Percentiles rank a stretch among this genome's conserved stretches.
Conservation (phyloP, 2,797 vertebrate species). For the Platalea minor region DNA sequence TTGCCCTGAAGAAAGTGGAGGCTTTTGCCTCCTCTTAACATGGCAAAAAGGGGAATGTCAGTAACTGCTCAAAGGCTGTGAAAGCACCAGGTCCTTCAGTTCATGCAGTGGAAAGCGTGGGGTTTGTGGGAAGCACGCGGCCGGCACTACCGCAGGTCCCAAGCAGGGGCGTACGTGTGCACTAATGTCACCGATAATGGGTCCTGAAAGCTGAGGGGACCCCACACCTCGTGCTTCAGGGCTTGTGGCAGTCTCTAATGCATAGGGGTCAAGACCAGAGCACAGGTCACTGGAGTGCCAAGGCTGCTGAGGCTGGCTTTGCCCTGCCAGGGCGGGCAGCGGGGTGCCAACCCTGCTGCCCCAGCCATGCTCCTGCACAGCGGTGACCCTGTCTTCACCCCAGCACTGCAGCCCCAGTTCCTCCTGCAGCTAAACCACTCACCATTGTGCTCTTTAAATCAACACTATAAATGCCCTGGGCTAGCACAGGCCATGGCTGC, state of each 20-base stretch:
- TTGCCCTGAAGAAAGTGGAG: neutral
- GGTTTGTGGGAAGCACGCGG: accelerated
- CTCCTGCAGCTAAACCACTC: neutral
- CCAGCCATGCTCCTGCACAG: neutral
- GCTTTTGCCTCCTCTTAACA: neutral
- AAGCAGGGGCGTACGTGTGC: neutral
- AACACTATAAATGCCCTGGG: neutral
- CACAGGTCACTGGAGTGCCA: accelerated
- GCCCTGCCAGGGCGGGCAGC: neutral
- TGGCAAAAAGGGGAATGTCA: accelerated
- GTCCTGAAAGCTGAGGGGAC: neutral
- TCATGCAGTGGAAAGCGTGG: neutral
- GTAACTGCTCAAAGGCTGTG: neutral
- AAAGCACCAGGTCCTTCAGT: neutral
- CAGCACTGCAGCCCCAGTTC: neutral
- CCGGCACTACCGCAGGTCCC: neutral
- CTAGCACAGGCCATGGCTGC: neutral
- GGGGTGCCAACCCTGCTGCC: neutral
- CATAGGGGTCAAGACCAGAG: neutral
- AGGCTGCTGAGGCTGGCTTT: neutral
- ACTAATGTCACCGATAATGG: accelerated
- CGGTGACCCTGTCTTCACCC: neutral
- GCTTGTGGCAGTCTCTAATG: neutral
- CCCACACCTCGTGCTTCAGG: neutral
- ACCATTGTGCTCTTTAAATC: accelerated